Percentiles rank a stretch among this genome's conserved stretches.
Conservation (phyloP, 2,888 invertebrate species). For the Agrochola macilenta region DNA sequence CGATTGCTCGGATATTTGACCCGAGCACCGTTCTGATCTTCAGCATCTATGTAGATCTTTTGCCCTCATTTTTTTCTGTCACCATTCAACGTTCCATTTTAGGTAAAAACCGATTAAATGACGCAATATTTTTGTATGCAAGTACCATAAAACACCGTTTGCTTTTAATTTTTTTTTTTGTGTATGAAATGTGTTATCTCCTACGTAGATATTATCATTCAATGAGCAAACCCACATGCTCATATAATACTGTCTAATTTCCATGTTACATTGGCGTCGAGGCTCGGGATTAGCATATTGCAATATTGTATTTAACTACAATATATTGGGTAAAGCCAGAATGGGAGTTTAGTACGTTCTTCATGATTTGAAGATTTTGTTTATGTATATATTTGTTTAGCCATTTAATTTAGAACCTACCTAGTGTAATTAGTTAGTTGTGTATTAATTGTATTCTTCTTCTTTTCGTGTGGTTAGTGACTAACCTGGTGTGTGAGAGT, state of each 20-base stretch:
- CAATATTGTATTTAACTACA: constrained; percentile 49
- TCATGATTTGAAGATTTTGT: not conserved
- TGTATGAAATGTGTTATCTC: constrained; percentile 23
- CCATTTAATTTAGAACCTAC: no score
- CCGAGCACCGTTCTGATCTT: no score
- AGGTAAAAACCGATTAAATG: not conserved
- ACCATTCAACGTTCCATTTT: no score
- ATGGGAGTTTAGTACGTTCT: not conserved
- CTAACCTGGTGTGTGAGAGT: no score
- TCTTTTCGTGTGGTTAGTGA: no score
- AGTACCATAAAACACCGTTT: not conserved
- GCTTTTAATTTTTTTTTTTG: not conserved
- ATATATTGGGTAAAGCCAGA: constrained; percentile 25
- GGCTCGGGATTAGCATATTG: constrained; percentile 29
- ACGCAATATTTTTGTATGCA: not conserved
- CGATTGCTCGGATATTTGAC: no score
- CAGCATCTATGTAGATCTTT: no score
- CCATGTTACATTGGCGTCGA: constrained; percentile 32
- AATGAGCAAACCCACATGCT: constrained; percentile 34
- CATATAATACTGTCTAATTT: constrained; percentile 38
- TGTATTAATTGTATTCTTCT: no score
- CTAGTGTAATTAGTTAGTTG: no score
- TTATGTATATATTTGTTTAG: no score
- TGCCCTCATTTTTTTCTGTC: no score
- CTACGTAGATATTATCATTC: constrained; percentile 28